Percentiles rank a stretch among this genome's conserved stretches.
Evolutionary conservation across 2,888 invertebrate genomes (phyloP).

Genomic region (Embidobia sp.): DNA sequence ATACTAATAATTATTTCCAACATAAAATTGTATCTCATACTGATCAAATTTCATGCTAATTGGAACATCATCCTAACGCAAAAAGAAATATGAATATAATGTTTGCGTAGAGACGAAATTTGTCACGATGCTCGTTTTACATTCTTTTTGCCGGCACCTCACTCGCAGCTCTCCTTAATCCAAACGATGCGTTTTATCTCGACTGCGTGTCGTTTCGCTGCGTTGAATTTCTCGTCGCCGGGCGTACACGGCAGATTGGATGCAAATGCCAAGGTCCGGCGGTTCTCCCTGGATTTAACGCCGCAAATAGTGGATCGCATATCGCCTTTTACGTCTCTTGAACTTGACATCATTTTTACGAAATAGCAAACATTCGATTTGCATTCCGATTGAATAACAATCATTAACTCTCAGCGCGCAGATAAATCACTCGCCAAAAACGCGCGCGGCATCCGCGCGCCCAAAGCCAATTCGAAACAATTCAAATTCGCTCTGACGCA

Average conservation of each 20-base stretch:
- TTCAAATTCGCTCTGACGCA: background rate
- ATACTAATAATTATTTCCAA: too few relatives aligned
- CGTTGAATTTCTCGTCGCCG: background rate
- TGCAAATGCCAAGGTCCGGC: slow-evolving; percentile 36
- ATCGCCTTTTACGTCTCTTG: slow-evolving; percentile 30
- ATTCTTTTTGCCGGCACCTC: too few relatives aligned
- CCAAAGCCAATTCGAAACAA: background rate
- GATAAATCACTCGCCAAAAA: slow-evolving; percentile 7
- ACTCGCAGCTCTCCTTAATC: too few relatives aligned
- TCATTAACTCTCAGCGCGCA: background rate
- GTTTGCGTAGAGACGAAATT: too few relatives aligned
- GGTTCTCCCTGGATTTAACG: slow-evolving; percentile 8
- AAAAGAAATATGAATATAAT: too few relatives aligned
- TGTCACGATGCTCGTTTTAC: too few relatives aligned
- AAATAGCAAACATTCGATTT: slow-evolving; percentile 20
- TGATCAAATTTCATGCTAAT: too few relatives aligned
- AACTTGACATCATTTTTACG: slow-evolving; percentile 34
- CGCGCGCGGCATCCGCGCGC: too few relatives aligned
- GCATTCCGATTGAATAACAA: slow-evolving; percentile 1
- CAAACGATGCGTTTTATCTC: too few relatives aligned
- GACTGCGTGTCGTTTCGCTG: background rate
- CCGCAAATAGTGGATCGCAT: slow-evolving; percentile 14
- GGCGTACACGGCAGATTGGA: background rate
- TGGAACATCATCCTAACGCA: too few relatives aligned
- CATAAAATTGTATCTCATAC: too few relatives aligned